These are phyloP conservation scores for Tretioscincus oriximinensis DNA, from an alignment of 2,113 vertebrate species.

Conservation along the genomic window DNA sequence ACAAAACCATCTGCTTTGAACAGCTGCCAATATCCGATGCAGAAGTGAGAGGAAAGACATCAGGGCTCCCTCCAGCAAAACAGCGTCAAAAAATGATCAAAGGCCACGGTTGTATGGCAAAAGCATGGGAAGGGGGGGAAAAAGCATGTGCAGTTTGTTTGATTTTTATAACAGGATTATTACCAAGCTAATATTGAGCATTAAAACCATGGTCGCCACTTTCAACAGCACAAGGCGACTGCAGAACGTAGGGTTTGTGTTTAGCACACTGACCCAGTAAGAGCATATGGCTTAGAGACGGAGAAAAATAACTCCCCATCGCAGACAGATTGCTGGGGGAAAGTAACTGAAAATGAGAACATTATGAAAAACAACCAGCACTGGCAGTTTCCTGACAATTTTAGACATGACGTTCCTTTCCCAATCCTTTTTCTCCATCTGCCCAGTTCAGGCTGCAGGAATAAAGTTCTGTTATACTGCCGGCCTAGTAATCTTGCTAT, in stretches of 20 bases:
- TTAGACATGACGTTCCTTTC: constrained; percentile 38
- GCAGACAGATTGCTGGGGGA: constrained; percentile 38
- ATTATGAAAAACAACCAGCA: constrained; percentile 45
- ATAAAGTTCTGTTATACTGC: constrained; percentile 32
- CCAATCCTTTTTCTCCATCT: constrained; percentile 42
- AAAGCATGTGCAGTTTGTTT: background rate
- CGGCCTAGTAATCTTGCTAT: background rate
- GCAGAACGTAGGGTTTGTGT: constrained; percentile 43
- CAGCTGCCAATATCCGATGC: constrained; percentile 14
- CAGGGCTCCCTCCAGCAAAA: constrained; percentile 25
- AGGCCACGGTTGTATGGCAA: constrained; percentile 16
- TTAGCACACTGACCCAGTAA: constrained; percentile 22
- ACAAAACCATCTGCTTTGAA: constrained; percentile 41
- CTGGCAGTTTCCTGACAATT: constrained; percentile 39
- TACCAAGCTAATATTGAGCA: constrained; percentile 24
- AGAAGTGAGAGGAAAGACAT: constrained; percentile 20
- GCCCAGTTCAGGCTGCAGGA: constrained; percentile 40
- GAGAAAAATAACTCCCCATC: constrained; percentile 41
- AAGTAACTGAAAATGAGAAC: constrained; percentile 30
- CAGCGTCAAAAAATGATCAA: constrained; percentile 1
- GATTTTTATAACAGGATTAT: background rate
- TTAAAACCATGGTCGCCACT: constrained; percentile 34
- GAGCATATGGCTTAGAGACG: constrained; percentile 46
- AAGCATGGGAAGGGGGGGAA: background rate
- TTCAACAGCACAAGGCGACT: constrained; percentile 13